Base-by-base conservation (phyloP, 1,140 invertebrate genomes). In the Apis mellifera region DNA sequence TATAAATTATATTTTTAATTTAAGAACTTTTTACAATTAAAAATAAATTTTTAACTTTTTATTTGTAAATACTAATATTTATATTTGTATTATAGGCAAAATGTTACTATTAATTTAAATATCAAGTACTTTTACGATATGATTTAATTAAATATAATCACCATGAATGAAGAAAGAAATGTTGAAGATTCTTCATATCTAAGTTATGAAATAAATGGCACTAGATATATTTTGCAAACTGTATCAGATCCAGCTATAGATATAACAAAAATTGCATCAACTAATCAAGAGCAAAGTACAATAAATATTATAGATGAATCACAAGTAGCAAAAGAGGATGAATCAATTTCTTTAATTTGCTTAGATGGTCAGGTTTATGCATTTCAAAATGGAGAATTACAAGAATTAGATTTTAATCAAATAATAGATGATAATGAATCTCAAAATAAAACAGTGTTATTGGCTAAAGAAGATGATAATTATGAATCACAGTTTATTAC, bases 201-300 rank as follows among this genome's bases (percentile, higher is more conserved):
- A 75, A 90, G 86, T 72, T 92, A 85, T 78, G 90, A 91, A 75
- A 89, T 92, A 85, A 90, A 92, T 79, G 91, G 90, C n/a, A 87
- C 88, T n/a, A 88, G 88, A 77, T 90, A 90, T 65, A 86, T 91
- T 68, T 72, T 90, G 2, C 86, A 91, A 85, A 73, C 89, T 21
- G 9, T 87, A 59, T 78, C 84, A 71, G 84, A 78, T 64, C 21
- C 86, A 2, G 62, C 32, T n/a, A 77, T 89, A 21, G 75, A 84
- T 21, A 66, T 83, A 73, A 42, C 82, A 23, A 83, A 82, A 65
- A 50, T 52, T 15, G 42, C n/a, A 26, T 57, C 65, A 32, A 59
- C 52, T 21, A 83, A 64, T 19, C 78, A 89, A 52, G 85, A 84
- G 11, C 82, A 87, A 80, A 83, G 59, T 72, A 55, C 70, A 48